These are phyloP conservation scores for Drosophila paracracens DNA, from an alignment of 2,888 invertebrate species.

Conservation along the genomic window DNA sequence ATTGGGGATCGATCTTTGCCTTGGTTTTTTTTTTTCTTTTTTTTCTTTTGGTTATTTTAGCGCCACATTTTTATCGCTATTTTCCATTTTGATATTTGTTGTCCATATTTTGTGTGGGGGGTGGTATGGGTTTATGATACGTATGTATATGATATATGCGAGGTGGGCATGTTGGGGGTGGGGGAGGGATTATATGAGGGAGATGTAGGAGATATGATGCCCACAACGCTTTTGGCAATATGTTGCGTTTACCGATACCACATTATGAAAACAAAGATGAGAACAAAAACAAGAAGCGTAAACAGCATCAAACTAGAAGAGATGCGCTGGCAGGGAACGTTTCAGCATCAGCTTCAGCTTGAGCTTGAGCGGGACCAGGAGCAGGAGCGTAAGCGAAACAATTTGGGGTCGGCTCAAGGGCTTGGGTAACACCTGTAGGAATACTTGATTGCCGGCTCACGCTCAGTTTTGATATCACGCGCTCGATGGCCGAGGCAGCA, in stretches of 20 bases:
- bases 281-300: slow-evolving; percentile 16
- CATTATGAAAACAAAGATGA: slow-evolving; percentile 15
- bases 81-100: slow-evolving; percentile 15
- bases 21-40: not conserved
- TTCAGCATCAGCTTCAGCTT: not conserved
- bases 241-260: slow-evolving; percentile 31
- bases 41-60: not conserved
- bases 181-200: not conserved
- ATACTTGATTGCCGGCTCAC: slow-evolving; percentile 77
- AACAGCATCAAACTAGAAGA: slow-evolving; percentile 22
- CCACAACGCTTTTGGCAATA: slow-evolving; percentile 54
- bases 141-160: slow-evolving; percentile 76
- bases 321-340: slow-evolving; percentile 1
- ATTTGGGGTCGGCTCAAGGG: slow-evolving; percentile 33
- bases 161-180: not conserved
- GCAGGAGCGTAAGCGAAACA: slow-evolving; percentile 52
- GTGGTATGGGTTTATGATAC: slow-evolving; percentile 41
- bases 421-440: slow-evolving; percentile 72
- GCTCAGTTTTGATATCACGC: slow-evolving; percentile 74
- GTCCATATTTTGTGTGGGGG: slow-evolving; percentile 6
- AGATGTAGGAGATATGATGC: slow-evolving; percentile 21
- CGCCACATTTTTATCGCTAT: slow-evolving; percentile 6
- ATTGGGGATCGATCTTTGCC: not conserved
- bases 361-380: not conserved
- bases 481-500: slow-evolving; percentile 42